Conservation (phyloP, 2,113 vertebrate genomes). For the Labrus mixtus region DNA sequence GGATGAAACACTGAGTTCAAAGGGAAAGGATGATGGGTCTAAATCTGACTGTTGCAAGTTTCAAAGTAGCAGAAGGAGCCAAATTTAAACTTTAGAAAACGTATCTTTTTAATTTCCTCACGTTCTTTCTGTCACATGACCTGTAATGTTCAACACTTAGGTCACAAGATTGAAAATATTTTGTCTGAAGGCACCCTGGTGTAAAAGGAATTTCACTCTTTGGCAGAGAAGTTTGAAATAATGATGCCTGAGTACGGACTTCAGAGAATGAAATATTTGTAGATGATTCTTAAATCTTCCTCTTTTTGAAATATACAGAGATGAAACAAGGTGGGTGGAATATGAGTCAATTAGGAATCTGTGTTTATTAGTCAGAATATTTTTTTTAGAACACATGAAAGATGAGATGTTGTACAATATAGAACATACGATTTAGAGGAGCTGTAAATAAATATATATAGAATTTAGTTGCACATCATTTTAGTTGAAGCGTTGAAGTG, state of each 20-base stretch:
- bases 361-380: slow-evolving; percentile 5
- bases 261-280: not conserved
- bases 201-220: not conserved
- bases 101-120: no score
- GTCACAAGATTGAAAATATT: not conserved
- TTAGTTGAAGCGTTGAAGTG: not conserved
- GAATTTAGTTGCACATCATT: not conserved
- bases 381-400: not conserved
- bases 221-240: not conserved
- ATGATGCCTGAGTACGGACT: not conserved
- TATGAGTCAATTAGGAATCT: not conserved
- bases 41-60: not conserved
- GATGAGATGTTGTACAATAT: not conserved
- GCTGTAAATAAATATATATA: not conserved
- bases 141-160: not conserved
- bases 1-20: not conserved
- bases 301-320: not conserved
- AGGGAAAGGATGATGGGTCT: not conserved
- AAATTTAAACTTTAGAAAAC: no score
- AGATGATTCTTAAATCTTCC: not conserved
- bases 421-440: not conserved
- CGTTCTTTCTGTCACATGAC: not conserved
- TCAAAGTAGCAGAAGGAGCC: not conserved
- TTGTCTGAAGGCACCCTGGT: not conserved
- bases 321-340: not conserved